Percentiles rank a stretch among this genome's conserved stretches.
Conservation (phyloP, 2,113 vertebrate species). For the Lasiurus borealis region DNA sequence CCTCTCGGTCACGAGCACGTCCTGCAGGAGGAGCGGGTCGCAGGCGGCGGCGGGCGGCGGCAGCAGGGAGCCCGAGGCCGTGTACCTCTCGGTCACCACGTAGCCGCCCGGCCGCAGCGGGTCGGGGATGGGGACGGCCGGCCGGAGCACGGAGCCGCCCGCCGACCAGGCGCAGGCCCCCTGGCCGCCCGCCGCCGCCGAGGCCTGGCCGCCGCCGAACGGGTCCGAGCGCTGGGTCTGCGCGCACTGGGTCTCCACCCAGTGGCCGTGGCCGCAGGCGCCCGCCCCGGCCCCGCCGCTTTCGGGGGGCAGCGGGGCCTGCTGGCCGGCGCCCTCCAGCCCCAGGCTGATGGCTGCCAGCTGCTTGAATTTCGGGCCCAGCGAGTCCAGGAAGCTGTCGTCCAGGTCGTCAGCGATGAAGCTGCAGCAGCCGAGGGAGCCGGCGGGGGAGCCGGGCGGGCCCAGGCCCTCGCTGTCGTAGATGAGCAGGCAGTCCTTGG, state of each 20-base stretch:
- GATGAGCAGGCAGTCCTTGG: slow-evolving; percentile 83
- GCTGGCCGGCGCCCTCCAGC: slow-evolving; percentile 65
- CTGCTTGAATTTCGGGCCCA: slow-evolving; percentile 92
- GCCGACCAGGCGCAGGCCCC: slow-evolving; percentile 60
- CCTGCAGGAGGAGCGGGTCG: slow-evolving; percentile 85
- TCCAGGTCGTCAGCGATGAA: slow-evolving; percentile 87
- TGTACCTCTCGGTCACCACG: slow-evolving; percentile 86
- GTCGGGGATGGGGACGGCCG: slow-evolving; percentile 79
- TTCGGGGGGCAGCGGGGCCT: neutral
- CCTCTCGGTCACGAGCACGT: slow-evolving; percentile 87
- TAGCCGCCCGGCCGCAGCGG: slow-evolving; percentile 84
- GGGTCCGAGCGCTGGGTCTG: neutral
- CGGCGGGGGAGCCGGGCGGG: slow-evolving; percentile 76
- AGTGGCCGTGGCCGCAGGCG: rapidly evolving
- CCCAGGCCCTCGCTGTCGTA: slow-evolving; percentile 88
- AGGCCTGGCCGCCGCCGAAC: neutral
- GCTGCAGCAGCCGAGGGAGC: slow-evolving; percentile 90
- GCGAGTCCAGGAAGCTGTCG: slow-evolving; percentile 89
- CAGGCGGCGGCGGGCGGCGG: slow-evolving; percentile 70
- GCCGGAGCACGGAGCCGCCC: slow-evolving; percentile 82
- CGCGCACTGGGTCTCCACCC: neutral
- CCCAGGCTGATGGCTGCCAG: slow-evolving; percentile 91
- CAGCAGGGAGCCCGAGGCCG: slow-evolving; percentile 69
- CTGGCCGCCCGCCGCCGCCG: neutral
- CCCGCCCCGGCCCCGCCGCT: neutral